Base-by-base conservation (phyloP, 2,888 invertebrate genomes). In the Troglohyphantes excavatus region DNA sequence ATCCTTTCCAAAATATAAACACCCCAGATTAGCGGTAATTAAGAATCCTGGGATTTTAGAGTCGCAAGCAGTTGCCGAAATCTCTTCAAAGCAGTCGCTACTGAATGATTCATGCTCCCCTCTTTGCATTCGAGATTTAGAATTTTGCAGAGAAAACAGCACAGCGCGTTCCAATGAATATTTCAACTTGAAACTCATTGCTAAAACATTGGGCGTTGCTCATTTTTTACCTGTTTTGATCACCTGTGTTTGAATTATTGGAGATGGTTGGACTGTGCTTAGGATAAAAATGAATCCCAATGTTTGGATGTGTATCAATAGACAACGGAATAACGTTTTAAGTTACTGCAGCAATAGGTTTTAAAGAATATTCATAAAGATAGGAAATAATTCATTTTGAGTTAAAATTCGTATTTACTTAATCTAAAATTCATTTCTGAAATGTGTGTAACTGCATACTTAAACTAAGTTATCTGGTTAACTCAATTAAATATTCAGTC, bases 141-240 rank as follows among this genome's bases (percentile, higher is more conserved):
- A 46, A 5, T 21, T 33, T 7, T 26, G 19, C 29, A 21, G 23
- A 39, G 68, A 39, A 70, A 70, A 33, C 2, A 27, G 82, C 21
- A 26, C 23, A 53, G 59, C 39, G 61, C 26, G 59, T 17, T 39
- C 68, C 61, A 84, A 78, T 78, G 85, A 85, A 85, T 76, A 85
- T 85, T 85, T 85, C 61, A 85, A 26, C 63, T 59, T 19, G 46
- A n/a, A 76, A 46, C 85, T 85, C 75, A 84, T 85, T 85, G 33
- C 76, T 68, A 85, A 85, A 85, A 75, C 70, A 85, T 78, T 76
- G 59, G 29, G 59, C 70, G 53, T 43, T 33, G 19, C 68, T 76
- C 53, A 68, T 68, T 68, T 81, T 81, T 81, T 26, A 17, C 29
- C 19, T 6, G 29, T 63, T 73, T 5, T 2, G 33, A 83, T 43